phyloP scores from a whole-genome alignment of 2,113 vertebrate species.

The Nothocercus nigrocapillus region DNA sequence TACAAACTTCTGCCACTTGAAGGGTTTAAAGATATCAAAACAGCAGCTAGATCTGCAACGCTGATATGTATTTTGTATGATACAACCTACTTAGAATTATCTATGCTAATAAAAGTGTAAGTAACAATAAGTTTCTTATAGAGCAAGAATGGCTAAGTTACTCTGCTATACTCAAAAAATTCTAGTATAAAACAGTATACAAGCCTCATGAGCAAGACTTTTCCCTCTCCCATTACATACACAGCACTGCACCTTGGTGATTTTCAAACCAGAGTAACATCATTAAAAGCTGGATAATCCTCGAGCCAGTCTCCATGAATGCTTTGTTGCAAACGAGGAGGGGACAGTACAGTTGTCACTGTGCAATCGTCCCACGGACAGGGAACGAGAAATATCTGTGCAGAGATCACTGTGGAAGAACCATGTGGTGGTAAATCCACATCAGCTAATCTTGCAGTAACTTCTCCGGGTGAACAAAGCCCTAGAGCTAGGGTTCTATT shows the following conservation, averaged over 20 bases:
- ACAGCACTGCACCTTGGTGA: not conserved
- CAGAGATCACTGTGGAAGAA: not conserved
- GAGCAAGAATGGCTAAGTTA: too few species aligned
- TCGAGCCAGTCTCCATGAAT: not conserved
- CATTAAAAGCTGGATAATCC: not conserved
- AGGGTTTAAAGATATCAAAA: conserved; percentile 37
- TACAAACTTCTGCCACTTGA: conserved; percentile 17
- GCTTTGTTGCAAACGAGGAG: not conserved
- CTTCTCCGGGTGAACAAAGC: not conserved
- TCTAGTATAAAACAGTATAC: not conserved
- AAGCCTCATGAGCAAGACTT: not conserved
- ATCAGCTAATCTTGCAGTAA: not conserved
- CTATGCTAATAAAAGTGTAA: conserved; percentile 1
- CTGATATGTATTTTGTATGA: conserved; percentile 12
- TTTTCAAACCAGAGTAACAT: conserved; percentile 4
- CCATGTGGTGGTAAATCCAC: not conserved
- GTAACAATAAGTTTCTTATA: not conserved
- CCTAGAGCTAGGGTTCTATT: not conserved
- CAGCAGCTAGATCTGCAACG: conserved; percentile 28
- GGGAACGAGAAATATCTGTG: not conserved
- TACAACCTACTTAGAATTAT: conserved; percentile 40
- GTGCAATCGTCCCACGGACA: not conserved
- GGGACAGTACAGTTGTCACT: not conserved
- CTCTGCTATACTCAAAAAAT: not conserved
- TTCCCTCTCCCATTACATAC: not conserved